Evolutionary conservation across 2,888 invertebrate species (phyloP).

Genomic region (Ornithoptera alexandrae): DNA sequence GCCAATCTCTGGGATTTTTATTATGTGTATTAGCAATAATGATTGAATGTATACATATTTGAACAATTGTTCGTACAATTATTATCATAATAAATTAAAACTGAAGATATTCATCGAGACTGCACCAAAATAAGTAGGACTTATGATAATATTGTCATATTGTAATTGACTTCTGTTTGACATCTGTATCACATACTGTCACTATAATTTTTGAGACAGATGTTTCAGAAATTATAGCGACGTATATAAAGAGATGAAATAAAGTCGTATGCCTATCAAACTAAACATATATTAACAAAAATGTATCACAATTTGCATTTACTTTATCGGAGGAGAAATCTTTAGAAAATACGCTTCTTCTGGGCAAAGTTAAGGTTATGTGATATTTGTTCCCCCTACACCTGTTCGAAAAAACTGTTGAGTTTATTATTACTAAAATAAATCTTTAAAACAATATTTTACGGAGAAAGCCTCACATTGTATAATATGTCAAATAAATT

Average conservation of each 20-base stretch:
- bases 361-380: too few species aligned
- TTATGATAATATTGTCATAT: conserved; percentile 13
- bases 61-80: conserved; percentile 21
- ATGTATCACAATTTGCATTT: too few species aligned
- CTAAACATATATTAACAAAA: not conserved
- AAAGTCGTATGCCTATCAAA: not conserved
- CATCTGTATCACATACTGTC: not conserved
- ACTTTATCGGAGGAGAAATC: too few species aligned
- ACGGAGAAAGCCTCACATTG: too few species aligned
- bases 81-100: conserved; percentile 22
- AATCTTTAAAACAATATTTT: too few species aligned
- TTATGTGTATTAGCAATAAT: conserved; percentile 5
- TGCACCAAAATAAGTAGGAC: conserved; percentile 10
- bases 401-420: too few species aligned
- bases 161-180: conserved; percentile 17
- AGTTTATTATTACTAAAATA: too few species aligned
- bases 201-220: not conserved
- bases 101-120: conserved; percentile 6
- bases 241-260: not conserved
- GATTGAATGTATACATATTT: conserved; percentile 10
- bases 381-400: too few species aligned
- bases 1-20: conserved; percentile 32
- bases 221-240: not conserved
- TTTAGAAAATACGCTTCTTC: too few species aligned
- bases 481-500: too few species aligned